These are phyloP conservation scores for Scortum barcoo DNA, from an alignment of 2,113 vertebrate species.

Conservation along the genomic window DNA sequence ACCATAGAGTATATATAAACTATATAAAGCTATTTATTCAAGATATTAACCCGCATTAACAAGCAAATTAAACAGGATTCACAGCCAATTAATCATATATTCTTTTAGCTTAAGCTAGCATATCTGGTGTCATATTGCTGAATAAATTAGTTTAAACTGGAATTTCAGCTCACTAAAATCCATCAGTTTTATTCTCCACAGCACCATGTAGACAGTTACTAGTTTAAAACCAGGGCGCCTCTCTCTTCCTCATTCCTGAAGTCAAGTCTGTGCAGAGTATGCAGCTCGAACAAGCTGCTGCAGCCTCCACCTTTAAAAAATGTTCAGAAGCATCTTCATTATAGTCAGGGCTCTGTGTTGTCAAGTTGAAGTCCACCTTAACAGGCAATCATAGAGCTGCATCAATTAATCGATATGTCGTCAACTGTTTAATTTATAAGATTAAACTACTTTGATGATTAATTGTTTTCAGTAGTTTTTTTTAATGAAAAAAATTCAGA, in stretches of 20 bases:
- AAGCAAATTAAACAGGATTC: no score
- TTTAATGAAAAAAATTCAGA: no score
- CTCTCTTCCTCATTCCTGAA: conserved; percentile 77
- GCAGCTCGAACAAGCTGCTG: conserved; percentile 33
- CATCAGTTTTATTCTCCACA: background rate
- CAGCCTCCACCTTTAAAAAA: conserved; percentile 25
- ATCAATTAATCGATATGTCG: no score
- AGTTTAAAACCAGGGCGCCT: conserved; percentile 8
- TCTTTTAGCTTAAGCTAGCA: background rate
- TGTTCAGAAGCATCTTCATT: rapidly evolving
- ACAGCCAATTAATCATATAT: background rate
- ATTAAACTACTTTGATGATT: no score
- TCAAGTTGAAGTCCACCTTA: background rate
- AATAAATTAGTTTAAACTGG: rapidly evolving
- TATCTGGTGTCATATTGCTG: background rate
- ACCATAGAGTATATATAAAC: no score
- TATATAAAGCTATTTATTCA: background rate
- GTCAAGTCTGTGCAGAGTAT: conserved; percentile 63
- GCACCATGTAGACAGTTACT: background rate
- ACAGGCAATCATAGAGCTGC: no score
- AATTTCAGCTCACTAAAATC: background rate
- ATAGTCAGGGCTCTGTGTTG: background rate
- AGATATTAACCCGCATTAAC: background rate
- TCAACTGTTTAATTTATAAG: no score
- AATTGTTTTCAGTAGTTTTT: no score